Evolutionary conservation across 2,797 vertebrate species (phyloP).

Genomic region (Urocyon cinereoargenteus): DNA sequence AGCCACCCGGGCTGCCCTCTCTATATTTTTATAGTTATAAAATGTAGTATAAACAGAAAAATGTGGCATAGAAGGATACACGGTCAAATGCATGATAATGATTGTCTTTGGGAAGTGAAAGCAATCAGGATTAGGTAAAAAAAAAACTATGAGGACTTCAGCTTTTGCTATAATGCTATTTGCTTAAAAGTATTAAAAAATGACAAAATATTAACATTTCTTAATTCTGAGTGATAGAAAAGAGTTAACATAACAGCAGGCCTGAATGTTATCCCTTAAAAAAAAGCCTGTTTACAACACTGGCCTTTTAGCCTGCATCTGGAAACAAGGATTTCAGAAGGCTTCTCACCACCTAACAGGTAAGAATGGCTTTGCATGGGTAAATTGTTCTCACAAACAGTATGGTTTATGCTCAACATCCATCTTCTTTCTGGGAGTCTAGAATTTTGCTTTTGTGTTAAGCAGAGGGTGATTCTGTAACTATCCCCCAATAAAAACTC

Average conservation of each 20-base stretch:
- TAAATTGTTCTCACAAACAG: neutral
- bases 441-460: neutral
- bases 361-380: neutral
- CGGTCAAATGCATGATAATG: neutral
- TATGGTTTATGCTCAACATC: neutral
- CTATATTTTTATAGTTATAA: neutral
- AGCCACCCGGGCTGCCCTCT: too few relatives aligned
- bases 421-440: neutral
- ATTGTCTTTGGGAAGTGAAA: constrained; percentile 28
- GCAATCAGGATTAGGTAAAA: neutral
- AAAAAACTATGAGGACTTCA: neutral
- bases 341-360: neutral
- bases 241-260: neutral
- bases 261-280: neutral
- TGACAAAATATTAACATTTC: constrained; percentile 17
- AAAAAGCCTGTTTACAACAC: neutral
- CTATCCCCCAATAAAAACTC: neutral
- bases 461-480: neutral
- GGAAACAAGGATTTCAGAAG: neutral
- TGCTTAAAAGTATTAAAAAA: neutral
- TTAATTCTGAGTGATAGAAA: neutral
- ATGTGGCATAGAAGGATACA: neutral
- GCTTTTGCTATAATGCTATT: constrained; percentile 19
- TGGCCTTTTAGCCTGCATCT: neutral
- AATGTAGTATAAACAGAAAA: constrained; percentile 13